A percentile compares a stretch with the other conserved stretches of the same genome.
Conservation (phyloP, 1,140 invertebrate genomes). For the Delia radicum region DNA sequence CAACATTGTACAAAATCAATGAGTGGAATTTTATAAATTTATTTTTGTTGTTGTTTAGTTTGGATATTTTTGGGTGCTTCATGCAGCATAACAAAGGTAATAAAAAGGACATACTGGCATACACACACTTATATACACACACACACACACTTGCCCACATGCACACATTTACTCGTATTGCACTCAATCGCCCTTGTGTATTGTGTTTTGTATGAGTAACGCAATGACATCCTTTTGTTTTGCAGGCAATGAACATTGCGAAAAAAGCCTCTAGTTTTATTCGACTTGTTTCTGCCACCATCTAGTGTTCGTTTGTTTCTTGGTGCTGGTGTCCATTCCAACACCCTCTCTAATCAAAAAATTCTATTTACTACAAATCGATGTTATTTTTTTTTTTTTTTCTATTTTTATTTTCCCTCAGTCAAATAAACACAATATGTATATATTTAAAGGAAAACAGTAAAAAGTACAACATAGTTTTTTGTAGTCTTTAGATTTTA, state of each 20-base stretch:
- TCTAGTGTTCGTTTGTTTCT: background rate
- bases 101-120: background rate
- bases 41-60: background rate
- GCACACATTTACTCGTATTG: background rate
- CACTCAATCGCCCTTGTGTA: background rate
- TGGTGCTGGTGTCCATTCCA: background rate
- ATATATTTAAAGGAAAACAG: background rate
- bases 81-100: slow-evolving; percentile 1
- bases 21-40: background rate
- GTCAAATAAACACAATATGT: background rate
- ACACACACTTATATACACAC: background rate
- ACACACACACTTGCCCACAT: background rate
- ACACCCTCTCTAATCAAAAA: background rate
- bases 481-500: no score
- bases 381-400: background rate
- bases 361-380: background rate
- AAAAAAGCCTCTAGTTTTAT: background rate
- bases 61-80: background rate
- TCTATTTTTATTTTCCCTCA: background rate
- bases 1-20: slow-evolving; percentile 6
- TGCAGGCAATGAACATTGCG: background rate
- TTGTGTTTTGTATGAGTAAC: background rate
- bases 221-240: background rate
- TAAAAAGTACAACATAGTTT: no score
- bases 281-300: background rate